These are phyloP conservation scores for Chloropsis cyanopogon DNA, from an alignment of 2,113 vertebrate species.

Conservation along the genomic window DNA sequence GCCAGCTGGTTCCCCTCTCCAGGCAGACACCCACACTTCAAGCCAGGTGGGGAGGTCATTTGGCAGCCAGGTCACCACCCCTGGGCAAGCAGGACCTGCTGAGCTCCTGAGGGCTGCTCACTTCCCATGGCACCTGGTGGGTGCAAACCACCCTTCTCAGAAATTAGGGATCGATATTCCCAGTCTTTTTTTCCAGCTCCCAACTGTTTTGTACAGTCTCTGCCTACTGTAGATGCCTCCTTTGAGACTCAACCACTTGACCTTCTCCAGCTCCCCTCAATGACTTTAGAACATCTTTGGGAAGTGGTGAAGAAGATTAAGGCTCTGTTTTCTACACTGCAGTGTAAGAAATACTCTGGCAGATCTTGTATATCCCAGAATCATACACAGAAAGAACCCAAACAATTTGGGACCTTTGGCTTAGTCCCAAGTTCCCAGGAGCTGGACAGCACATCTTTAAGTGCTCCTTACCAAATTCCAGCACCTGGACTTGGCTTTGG, in stretches of 20 bases:
- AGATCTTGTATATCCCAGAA: background rate
- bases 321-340: background rate
- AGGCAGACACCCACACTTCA: background rate
- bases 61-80: background rate
- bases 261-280: background rate
- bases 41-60: background rate
- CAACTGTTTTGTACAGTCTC: background rate
- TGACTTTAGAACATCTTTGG: background rate
- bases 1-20: background rate
- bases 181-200: background rate
- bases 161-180: accelerated
- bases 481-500: background rate
- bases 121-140: background rate
- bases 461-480: background rate
- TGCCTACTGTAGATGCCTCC: background rate
- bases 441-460: background rate
- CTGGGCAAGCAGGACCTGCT: background rate
- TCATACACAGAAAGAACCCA: background rate
- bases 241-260: background rate
- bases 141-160: background rate
- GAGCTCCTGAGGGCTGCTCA: background rate
- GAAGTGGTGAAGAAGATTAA: background rate
- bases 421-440: background rate
- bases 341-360: background rate
- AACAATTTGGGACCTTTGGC: background rate